Evolutionary conservation across 2,797 vertebrate genomes (phyloP).

Genomic region (Syndactyla subalaris): DNA sequence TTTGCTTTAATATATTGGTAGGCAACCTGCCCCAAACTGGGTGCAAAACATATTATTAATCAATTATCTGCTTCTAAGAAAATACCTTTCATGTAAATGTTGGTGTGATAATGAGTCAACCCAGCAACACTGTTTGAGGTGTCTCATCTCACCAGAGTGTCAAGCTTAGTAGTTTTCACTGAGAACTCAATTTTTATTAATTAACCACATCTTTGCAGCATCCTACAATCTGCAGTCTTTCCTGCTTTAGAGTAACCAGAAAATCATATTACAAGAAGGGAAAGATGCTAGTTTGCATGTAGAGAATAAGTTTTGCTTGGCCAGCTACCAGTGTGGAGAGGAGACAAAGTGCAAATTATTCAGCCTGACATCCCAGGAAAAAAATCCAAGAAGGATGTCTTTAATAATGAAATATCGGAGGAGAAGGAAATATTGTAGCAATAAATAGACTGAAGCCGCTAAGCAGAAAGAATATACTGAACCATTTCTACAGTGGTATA

Average conservation of each 20-base stretch:
- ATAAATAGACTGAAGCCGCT: conserved; percentile 2
- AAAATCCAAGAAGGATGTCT: conserved; percentile 29
- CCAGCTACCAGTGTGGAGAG: not conserved
- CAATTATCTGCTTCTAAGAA: not conserved
- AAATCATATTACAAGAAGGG: not conserved
- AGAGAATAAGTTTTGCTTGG: not conserved
- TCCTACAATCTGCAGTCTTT: not conserved
- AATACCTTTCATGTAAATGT: not conserved
- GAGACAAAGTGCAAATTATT: not conserved
- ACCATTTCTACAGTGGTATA: not conserved
- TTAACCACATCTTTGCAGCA: not conserved
- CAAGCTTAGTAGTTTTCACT: not conserved
- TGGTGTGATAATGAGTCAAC: not conserved
- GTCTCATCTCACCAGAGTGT: not conserved
- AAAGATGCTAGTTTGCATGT: not conserved
- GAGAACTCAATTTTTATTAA: not conserved
- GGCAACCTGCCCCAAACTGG: not conserved
- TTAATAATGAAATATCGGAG: conserved; percentile 40
- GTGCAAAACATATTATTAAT: not conserved
- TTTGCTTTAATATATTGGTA: not conserved
- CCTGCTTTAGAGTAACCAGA: not conserved
- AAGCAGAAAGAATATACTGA: not conserved
- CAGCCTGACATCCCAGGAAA: not conserved
- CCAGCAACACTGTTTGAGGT: not conserved
- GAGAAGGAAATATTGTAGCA: conserved; percentile 16